Conservation (phyloP, 1,140 invertebrate genomes). For the Diachasmimorpha longicaudata region DNA sequence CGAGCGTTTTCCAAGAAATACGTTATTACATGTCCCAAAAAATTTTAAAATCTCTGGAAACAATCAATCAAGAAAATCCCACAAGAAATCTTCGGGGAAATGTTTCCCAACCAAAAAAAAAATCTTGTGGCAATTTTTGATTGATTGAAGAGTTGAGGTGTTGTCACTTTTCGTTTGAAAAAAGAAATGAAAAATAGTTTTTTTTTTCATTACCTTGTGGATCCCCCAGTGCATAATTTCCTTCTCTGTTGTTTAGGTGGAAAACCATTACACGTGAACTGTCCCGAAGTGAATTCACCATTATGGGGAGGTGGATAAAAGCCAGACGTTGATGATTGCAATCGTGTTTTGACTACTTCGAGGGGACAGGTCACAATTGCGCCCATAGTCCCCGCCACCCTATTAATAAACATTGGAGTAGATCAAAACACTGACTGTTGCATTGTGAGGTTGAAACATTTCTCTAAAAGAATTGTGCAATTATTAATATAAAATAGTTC, state of each 20-base stretch:
- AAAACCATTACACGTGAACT: slow-evolving; percentile 61
- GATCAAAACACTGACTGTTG: not conserved
- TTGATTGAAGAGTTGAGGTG: not conserved
- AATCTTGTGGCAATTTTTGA: too few relatives aligned
- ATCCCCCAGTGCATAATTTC: slow-evolving; percentile 57
- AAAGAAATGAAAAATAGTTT: not conserved
- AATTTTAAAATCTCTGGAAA: too few relatives aligned
- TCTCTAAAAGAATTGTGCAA: too few relatives aligned
- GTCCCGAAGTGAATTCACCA: slow-evolving; percentile 56
- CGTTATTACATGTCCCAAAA: too few relatives aligned
- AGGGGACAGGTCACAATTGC: slow-evolving; percentile 97
- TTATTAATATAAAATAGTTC: too few relatives aligned
- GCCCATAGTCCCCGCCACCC: slow-evolving; percentile 93
- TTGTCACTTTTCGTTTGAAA: not conserved
- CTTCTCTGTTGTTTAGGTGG: slow-evolving; percentile 59
- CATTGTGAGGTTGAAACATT: too few relatives aligned
- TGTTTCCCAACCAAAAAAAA: too few relatives aligned
- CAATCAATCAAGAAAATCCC: too few relatives aligned
- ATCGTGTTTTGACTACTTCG: slow-evolving; percentile 97
- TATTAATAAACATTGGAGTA: slow-evolving; percentile 57
- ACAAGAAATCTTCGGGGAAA: too few relatives aligned
- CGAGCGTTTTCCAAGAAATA: too few relatives aligned
- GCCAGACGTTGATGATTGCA: slow-evolving; percentile 88
- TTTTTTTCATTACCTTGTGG: slow-evolving; percentile 45
- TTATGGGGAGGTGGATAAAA: slow-evolving; percentile 64